Evolutionary conservation across 2,113 vertebrate species (phyloP).

Genomic region (Cinclus cinclus): DNA sequence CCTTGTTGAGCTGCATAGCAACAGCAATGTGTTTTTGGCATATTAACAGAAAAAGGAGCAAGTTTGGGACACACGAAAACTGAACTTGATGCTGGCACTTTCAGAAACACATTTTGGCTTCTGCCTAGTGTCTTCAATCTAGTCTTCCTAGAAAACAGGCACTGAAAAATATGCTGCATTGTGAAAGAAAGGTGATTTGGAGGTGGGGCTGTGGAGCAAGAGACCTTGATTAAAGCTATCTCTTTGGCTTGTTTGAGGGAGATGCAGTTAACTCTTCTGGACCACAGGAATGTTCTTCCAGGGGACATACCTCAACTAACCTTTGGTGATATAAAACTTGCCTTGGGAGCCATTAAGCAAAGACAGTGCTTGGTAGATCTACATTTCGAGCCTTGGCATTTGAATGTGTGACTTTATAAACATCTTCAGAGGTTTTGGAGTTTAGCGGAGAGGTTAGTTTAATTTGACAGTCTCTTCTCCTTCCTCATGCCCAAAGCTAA

Average conservation of each 20-base stretch:
- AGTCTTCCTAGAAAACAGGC: neutral
- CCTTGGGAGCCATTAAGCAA: neutral
- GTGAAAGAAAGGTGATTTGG: neutral
- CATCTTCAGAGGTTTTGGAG: neutral
- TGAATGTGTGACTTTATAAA: neutral
- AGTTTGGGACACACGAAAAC: neutral
- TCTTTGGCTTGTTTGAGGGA: neutral
- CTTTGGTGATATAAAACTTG: neutral
- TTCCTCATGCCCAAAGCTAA: conserved; percentile 21
- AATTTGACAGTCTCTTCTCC: neutral
- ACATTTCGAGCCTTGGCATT: neutral
- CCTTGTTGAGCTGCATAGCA: conserved; percentile 46
- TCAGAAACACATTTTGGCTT: neutral
- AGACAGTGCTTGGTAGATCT: neutral
- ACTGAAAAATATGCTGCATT: neutral
- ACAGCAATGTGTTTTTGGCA: neutral
- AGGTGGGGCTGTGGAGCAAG: neutral
- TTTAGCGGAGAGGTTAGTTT: neutral
- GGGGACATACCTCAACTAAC: neutral
- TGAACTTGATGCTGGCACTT: neutral
- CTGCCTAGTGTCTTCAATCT: neutral
- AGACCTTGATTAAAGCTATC: neutral
- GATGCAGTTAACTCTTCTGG: neutral
- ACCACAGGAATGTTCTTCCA: neutral
- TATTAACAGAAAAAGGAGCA: neutral